Evolutionary conservation across 1,140 invertebrate genomes (phyloP), one percentile per base, ranked within the genome.

Genomic region (Oncopeltus fasciatus): DNA sequence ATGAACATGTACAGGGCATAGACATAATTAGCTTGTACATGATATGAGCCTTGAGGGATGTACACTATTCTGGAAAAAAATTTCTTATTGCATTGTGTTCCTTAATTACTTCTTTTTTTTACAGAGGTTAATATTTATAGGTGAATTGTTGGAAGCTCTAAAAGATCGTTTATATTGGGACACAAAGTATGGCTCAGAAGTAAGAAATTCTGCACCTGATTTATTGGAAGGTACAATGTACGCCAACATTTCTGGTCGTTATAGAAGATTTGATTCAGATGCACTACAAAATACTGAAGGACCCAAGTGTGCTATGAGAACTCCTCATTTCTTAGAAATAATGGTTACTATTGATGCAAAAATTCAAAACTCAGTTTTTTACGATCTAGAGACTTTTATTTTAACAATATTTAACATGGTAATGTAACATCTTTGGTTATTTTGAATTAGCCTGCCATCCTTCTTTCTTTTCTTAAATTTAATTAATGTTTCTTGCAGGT

Each of bases 331-430:
- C n/a, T 75, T 83, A 18, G 81, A 83, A 68, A 73, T 78, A 0
- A 69, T 83, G 64, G 73, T 83, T n/a, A 80, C 82, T 4, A 76
- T 83, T 27, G 49, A 53, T 24, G 20, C 21, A 14, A 53, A 18
- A 18, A 18, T 53, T 21, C 20, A 53, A 24, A 53, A 53, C 14
- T 26, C 26, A 4, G 21, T 24, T 24, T 14, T 24, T 3, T 24
- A 53, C 14, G 49, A 53, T 14, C 16, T 26, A 24, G 78, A 80
- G 61, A 81, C 77, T 49, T 83, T 83, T 67, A 75, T 82, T 20
- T 71, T 83, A 4, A 83, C 81, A 12, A 73, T 83, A 26, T 80
- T 83, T 74, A 83, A 83, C 68, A 82, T 82, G 77, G 81, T 81
- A 70, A 72, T 70, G 67, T 28, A 38, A 14, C 31, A 38, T 38